These are phyloP conservation scores for Polietes domitor DNA, from an alignment of 2,888 invertebrate genomes.

Conservation along the genomic window DNA sequence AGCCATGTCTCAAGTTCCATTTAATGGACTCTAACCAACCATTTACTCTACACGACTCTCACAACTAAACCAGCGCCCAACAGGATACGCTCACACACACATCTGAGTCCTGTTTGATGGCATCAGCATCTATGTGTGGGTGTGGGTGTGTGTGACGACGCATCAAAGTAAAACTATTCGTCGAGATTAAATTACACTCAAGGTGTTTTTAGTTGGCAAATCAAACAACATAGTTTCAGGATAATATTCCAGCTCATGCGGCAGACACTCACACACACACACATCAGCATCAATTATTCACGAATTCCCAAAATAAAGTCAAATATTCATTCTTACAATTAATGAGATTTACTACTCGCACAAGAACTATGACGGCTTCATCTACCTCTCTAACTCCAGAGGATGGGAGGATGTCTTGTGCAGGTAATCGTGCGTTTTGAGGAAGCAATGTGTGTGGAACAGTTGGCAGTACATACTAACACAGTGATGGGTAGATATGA, in stretches of 20 bases:
- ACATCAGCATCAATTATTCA: constrained; percentile 59
- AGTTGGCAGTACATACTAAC: neutral
- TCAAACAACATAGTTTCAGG: constrained; percentile 49
- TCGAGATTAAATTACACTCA: constrained; percentile 65
- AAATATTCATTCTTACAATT: constrained; percentile 53
- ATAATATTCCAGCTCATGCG: constrained; percentile 48
- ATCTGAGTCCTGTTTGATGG: neutral
- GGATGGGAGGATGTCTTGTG: neutral
- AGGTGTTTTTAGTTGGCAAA: constrained; percentile 65
- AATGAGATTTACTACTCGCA: constrained; percentile 61
- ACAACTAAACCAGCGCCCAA: neutral
- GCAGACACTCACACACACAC: constrained; percentile 13
- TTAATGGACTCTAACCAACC: constrained; percentile 66
- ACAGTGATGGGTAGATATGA: too few species aligned
- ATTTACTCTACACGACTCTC: constrained; percentile 46
- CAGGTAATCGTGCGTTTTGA: neutral
- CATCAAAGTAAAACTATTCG: constrained; percentile 59
- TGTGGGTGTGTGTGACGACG: neutral
- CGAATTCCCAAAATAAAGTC: constrained; percentile 55
- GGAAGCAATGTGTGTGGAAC: neutral
- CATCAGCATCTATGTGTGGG: neutral
- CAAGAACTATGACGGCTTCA: neutral
- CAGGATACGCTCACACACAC: neutral
- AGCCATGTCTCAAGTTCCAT: constrained; percentile 53
- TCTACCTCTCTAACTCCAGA: neutral